Percentiles rank a stretch among this genome's conserved stretches.
Evolutionary conservation across 2,797 vertebrate species (phyloP).

Genomic region (Chlorospingus flavigularis): DNA sequence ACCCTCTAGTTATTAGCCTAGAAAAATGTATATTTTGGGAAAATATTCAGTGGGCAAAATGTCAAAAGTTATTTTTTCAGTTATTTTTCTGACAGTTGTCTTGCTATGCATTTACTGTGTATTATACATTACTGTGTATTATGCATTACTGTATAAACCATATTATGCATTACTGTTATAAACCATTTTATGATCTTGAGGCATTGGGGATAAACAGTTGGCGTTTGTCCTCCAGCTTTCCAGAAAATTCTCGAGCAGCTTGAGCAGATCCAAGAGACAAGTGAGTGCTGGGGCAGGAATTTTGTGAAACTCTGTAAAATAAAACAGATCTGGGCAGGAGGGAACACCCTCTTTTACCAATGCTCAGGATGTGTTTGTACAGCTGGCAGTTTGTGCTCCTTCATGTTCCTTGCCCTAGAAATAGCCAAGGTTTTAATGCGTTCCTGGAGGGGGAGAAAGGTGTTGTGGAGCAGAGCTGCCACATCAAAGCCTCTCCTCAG

Average conservation of each 20-base stretch:
- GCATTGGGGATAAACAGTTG: neutral
- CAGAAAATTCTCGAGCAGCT: neutral
- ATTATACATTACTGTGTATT: neutral
- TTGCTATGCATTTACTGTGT: neutral
- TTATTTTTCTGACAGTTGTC: neutral
- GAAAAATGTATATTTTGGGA: slow-evolving; percentile 28
- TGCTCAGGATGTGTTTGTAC: slow-evolving; percentile 47
- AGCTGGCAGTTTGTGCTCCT: slow-evolving; percentile 52
- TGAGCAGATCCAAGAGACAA: neutral
- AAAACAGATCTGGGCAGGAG: slow-evolving; percentile 21
- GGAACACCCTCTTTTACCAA: slow-evolving; percentile 14
- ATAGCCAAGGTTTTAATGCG: slow-evolving; percentile 51
- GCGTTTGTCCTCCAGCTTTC: neutral
- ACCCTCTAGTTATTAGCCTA: slow-evolving; percentile 56
- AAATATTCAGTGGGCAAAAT: neutral
- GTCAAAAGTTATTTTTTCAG: neutral
- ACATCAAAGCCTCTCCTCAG: slow-evolving; percentile 60
- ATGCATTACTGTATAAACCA: neutral
- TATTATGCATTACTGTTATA: rapidly evolving
- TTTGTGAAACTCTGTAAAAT: slow-evolving; percentile 50
- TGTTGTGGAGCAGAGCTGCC: slow-evolving; percentile 55
- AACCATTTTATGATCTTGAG: neutral
- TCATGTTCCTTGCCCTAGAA: slow-evolving; percentile 34
- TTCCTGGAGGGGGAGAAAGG: slow-evolving; percentile 48
- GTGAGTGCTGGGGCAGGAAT: neutral